A percentile compares a stretch with the other conserved stretches of the same genome.
These are phyloP conservation scores for Thymelicus acteon DNA, from an alignment of 2,888 invertebrate genomes.

Conservation along the genomic window DNA sequence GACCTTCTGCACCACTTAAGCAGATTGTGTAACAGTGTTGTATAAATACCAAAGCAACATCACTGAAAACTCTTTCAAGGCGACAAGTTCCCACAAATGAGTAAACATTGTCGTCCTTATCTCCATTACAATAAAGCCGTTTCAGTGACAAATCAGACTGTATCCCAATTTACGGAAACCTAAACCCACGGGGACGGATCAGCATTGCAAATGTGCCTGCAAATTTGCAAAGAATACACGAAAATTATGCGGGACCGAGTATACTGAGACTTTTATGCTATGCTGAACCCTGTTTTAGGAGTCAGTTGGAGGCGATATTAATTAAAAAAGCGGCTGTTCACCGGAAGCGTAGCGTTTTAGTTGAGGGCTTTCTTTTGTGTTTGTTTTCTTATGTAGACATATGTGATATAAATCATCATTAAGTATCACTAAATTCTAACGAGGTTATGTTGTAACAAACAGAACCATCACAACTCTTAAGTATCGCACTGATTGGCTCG, in stretches of 20 bases:
- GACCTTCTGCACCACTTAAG: too few species aligned
- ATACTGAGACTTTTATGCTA: constrained; percentile 26
- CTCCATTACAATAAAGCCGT: constrained; percentile 33
- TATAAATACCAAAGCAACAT: neutral
- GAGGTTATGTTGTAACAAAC: too few species aligned
- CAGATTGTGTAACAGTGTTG: too few species aligned
- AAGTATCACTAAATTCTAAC: neutral
- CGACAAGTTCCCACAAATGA: neutral
- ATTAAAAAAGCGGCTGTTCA: constrained; percentile 22
- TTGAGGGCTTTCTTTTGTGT: constrained; percentile 10
- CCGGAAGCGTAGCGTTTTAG: neutral
- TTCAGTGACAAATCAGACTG: constrained; percentile 43
- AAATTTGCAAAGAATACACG: constrained; percentile 73
- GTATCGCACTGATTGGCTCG: too few species aligned
- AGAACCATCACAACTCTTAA: too few species aligned
- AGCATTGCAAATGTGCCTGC: constrained; percentile 69
- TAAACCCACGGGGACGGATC: constrained; percentile 50
- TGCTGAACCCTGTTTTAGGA: constrained; percentile 33
- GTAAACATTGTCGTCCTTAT: constrained; percentile 27
- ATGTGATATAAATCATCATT: neutral
- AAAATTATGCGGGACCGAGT: constrained; percentile 67
- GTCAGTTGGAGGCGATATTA: constrained; percentile 35
- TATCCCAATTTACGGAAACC: constrained; percentile 42
- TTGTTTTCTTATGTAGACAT: neutral
- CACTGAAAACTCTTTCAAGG: neutral